phyloP scores from a whole-genome alignment of 2,888 invertebrate genomes.

The Julus scandinavius region DNA sequence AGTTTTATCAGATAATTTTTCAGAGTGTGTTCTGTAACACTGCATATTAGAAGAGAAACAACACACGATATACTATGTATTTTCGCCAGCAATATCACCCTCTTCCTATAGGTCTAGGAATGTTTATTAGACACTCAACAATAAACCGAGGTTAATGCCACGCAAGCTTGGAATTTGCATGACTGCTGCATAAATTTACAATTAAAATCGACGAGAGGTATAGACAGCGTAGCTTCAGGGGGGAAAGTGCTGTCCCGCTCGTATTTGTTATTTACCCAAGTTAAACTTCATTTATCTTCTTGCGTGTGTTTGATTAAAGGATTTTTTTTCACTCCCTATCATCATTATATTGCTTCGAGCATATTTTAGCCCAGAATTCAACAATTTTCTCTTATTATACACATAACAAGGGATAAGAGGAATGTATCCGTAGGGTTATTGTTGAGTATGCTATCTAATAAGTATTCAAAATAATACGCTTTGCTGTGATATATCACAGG shows the following conservation, averaged over 20 bases:
- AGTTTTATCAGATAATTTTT: no score
- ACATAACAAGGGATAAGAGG: background rate
- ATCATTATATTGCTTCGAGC: background rate
- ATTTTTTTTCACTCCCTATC: conserved; percentile 35
- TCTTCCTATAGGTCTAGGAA: no score
- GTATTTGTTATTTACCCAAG: conserved; percentile 43
- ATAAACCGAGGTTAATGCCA: conserved; percentile 8
- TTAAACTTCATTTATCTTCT: conserved; percentile 34
- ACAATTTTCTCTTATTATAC: background rate
- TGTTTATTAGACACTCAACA: conserved; percentile 15
- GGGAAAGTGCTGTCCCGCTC: background rate
- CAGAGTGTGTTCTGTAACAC: no score
- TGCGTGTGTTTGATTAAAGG: conserved; percentile 38
- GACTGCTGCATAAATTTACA: conserved; percentile 24
- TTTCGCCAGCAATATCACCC: no score
- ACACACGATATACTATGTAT: no score
- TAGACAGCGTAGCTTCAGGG: conserved; percentile 9
- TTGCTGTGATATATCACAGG: background rate
- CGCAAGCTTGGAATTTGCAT: conserved; percentile 38
- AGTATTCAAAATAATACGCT: background rate
- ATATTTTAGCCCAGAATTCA: background rate
- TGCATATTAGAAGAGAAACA: no score
- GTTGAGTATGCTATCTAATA: background rate
- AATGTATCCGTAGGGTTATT: background rate
- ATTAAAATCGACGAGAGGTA: conserved; percentile 34